These are phyloP conservation scores for Sinhomidia bicolor DNA, from an alignment of 2,888 invertebrate genomes.

Conservation along the genomic window DNA sequence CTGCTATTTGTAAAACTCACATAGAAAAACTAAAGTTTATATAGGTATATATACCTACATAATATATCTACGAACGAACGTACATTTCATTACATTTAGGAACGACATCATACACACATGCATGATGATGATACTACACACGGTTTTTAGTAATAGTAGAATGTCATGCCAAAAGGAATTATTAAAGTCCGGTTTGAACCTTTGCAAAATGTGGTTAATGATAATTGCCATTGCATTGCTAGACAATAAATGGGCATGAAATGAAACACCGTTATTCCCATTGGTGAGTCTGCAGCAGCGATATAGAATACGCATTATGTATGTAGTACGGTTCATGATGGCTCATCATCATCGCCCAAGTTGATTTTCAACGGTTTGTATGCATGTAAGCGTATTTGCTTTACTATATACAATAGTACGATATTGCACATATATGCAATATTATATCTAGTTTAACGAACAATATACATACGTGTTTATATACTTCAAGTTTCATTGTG, in stretches of 20 bases:
- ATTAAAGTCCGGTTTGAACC: constrained; percentile 58
- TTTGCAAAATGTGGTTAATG: constrained; percentile 51
- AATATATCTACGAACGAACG: too few relatives aligned
- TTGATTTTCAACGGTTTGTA: too few relatives aligned
- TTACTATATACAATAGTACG: too few relatives aligned
- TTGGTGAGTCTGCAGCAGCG: not conserved
- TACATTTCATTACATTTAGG: not conserved
- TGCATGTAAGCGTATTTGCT: too few relatives aligned
- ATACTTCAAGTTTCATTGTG: constrained; percentile 6
- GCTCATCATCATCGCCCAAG: too few relatives aligned
- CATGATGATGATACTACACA: not conserved
- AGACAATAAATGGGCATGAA: constrained; percentile 27
- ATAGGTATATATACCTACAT: too few relatives aligned
- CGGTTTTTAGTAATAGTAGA: constrained; percentile 4
- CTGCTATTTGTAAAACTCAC: not conserved
- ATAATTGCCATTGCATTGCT: constrained; percentile 43
- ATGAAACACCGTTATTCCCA: constrained; percentile 27
- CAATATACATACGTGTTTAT: not conserved
- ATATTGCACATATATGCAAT: too few relatives aligned
- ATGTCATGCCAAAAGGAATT: constrained; percentile 54
- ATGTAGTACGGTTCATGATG: not conserved
- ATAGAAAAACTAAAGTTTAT: constrained; percentile 1
- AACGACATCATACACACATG: not conserved
- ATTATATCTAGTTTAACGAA: not conserved
- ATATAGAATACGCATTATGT: not conserved